These are phyloP conservation scores for Heliconius congener DNA, from an alignment of 1,140 invertebrate genomes.

Conservation along the genomic window DNA sequence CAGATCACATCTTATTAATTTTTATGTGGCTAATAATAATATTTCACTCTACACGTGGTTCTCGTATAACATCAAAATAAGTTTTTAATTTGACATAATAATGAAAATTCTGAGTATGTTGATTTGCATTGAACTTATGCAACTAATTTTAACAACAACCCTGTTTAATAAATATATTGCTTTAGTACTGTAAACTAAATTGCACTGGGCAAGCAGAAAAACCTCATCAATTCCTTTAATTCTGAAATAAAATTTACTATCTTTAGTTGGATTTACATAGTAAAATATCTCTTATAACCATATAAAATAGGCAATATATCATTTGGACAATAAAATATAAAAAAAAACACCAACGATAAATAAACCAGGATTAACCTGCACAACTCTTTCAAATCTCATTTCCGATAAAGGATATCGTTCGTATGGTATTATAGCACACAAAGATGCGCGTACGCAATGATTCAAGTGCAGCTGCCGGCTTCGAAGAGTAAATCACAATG, in stretches of 20 bases:
- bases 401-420: conserved; percentile 34
- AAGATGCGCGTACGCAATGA: conserved; percentile 46
- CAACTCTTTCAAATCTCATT: conserved; percentile 19
- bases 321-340: background rate
- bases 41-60: background rate
- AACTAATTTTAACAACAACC: background rate
- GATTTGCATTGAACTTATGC: background rate
- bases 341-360: background rate
- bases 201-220: background rate
- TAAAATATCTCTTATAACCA: background rate
- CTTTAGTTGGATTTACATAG: too few species aligned
- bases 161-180: too few species aligned
- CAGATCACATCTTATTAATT: conserved; percentile 20
- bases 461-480: conserved; percentile 69
- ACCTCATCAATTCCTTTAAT: background rate
- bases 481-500: conserved; percentile 66
- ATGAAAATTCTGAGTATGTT: background rate
- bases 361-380: background rate
- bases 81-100: background rate
- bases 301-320: background rate
- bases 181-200: background rate
- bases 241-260: background rate
- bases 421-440: conserved; percentile 35
- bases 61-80: background rate
- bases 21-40: conserved; percentile 5